Conservation (phyloP, 2,888 invertebrate genomes). For the Drosophila prostipennis region DNA sequence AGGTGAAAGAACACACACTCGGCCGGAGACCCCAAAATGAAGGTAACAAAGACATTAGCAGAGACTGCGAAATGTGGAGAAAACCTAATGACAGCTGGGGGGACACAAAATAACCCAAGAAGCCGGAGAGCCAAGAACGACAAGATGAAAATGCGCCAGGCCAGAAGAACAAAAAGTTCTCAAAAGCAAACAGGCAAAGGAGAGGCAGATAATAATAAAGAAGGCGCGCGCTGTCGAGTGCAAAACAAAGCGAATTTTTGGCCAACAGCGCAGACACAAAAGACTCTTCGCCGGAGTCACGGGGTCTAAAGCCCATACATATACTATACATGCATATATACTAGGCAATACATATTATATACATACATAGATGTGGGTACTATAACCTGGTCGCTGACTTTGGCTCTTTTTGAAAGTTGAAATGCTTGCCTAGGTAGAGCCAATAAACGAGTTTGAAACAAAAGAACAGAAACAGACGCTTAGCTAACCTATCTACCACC, state of each 20-base stretch:
- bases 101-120: slow-evolving; percentile 16
- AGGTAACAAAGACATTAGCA: slow-evolving; percentile 33
- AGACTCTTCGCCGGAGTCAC: slow-evolving; percentile 32
- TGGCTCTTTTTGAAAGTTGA: slow-evolving; percentile 70
- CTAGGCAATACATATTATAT: slow-evolving; percentile 5
- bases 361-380: slow-evolving; percentile 19
- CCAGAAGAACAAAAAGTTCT: slow-evolving; percentile 44
- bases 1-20: slow-evolving; percentile 67
- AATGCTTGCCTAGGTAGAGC: slow-evolving; percentile 61
- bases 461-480: slow-evolving; percentile 75
- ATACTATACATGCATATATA: slow-evolving; percentile 3
- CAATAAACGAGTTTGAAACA: slow-evolving; percentile 74
- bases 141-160: slow-evolving; percentile 34
- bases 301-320: slow-evolving; percentile 28
- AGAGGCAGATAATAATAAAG: slow-evolving; percentile 34
- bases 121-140: slow-evolving; percentile 20
- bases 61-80: slow-evolving; percentile 11
- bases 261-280: slow-evolving; percentile 39
- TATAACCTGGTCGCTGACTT: slow-evolving; percentile 67
- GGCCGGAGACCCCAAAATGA: slow-evolving; percentile 25
- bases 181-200: slow-evolving; percentile 53
- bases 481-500: slow-evolving; percentile 40
- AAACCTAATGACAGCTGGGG: slow-evolving; percentile 48
- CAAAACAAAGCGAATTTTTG: slow-evolving; percentile 51
- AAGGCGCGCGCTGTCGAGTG: slow-evolving; percentile 22